Base-by-base conservation (phyloP, 2,888 invertebrate species). In the Ptilodon capucinus region DNA sequence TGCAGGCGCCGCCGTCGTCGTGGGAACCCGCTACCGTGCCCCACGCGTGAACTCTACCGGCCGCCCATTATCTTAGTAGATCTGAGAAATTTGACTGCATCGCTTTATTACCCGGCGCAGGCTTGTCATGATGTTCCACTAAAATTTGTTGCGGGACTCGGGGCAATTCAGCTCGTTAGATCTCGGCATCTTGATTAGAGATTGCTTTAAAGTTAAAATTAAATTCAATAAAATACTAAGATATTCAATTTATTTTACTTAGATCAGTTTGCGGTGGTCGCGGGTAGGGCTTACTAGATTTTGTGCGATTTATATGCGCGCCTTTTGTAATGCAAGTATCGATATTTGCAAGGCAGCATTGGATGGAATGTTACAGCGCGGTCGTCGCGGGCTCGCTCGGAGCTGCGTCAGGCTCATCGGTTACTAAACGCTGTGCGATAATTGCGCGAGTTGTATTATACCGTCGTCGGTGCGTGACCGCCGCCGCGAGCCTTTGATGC, bases 1-100 rank as follows among this genome's bases (percentile, higher is more conserved):
- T 46, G 72, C 63, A 35, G 68, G 67, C 65, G 56, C 28, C 49
- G 46, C 19, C 47, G 49, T 21, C 46, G 49, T 21, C 46, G 57
- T 44, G 48, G 51, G 63, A 59, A 65, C 40, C 28, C 17, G 17
- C 35, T 14, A 32, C 32, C 9, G 32, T 32, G 40, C 42, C 18
- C 28, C 39, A 17, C 47, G 43, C 49, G 41, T 59, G 51, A 54
- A 47, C 57, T 44, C 49, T 50, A 54, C 59, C 48, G 46, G 25
- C 5, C 47, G 39, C 53, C 54, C 46, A 54, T 65, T 63, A 68
- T 51, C 46, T 35, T 45, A 43, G 53, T 28, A 28, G 28, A 48
- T 56, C 44, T 41, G 47, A 47, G 30, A 32, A 32, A 14, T 32
- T 14, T 32, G 32, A 14, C 32, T 28, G 28, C 28, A 28, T 4